These are phyloP conservation scores for Exaiptasia diaphana DNA, from an alignment of 64 coral and sea anemone species.

Conservation along the genomic window DNA sequence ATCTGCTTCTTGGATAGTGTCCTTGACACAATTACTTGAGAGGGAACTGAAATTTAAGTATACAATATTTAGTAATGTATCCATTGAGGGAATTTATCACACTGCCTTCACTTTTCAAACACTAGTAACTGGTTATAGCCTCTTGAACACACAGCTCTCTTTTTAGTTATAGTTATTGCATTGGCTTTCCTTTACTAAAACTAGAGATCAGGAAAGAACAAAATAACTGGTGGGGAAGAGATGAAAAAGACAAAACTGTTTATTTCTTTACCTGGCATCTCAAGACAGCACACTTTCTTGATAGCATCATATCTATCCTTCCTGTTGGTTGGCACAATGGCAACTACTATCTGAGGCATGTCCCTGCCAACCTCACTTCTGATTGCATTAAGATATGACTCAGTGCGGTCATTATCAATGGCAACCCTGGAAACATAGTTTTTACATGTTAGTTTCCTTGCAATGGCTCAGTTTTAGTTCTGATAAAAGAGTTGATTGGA, in stretches of 20 bases:
- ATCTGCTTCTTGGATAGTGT: constrained; percentile 92
- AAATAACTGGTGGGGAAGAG: too few species aligned
- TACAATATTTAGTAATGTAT: too few species aligned
- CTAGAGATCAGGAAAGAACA: too few species aligned
- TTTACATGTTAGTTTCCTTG: too few species aligned
- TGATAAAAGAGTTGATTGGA: background rate
- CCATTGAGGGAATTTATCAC: too few species aligned
- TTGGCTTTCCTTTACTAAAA: too few species aligned
- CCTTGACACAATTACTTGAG: constrained; percentile 70
- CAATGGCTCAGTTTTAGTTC: background rate
- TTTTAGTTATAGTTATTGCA: too few species aligned
- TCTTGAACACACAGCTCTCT: too few species aligned
- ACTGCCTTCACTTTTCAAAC: too few species aligned
- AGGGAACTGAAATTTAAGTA: constrained; percentile 58
- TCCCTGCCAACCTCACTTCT: background rate
- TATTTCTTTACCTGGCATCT: constrained; percentile 84
- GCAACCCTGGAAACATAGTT: background rate
- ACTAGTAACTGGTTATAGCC: too few species aligned
- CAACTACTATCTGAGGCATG: constrained; percentile 35
- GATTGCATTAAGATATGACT: constrained; percentile 9
- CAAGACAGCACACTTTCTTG: constrained; percentile 91
- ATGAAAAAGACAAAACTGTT: too few species aligned
- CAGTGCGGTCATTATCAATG: constrained; percentile 49
- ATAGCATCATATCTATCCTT: constrained; percentile 97
- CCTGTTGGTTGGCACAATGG: constrained; percentile 73